Evolutionary conservation across 2,888 invertebrate species (phyloP), one percentile per base, ranked within the genome.

Genomic region (Papilio elwesi): DNA sequence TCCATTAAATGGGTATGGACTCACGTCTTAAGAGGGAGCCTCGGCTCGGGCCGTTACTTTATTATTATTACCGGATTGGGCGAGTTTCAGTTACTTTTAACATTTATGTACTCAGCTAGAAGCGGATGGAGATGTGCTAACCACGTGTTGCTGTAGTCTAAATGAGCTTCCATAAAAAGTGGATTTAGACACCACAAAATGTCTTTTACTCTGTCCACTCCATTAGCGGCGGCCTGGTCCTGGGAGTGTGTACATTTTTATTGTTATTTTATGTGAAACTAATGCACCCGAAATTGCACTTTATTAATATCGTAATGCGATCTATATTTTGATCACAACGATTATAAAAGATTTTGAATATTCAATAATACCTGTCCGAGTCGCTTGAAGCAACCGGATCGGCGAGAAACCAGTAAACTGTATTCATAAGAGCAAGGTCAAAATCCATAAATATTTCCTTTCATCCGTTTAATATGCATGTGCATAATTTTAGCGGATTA

Each of bases 371-470:
- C 52, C 65, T 26, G 65, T 49, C 15, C 9, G 59, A 51, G 53
- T 13, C 51, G 66, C 62, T 70, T 65, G 36, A 66, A 66, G 53
- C 66, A 51, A 70, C 73, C 67, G 73, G 70, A 70, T 67, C 67
- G 49, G 43, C 43, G 66, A 70, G 73, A 73, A 72, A 73, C 66
- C 65, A 73, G 52, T 73, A 73, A 66, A 73, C 52, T n/a, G 53
- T 67, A 74, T 74, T 70, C 68, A 70, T 70, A 71, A 74, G 66
- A 76, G 75, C 78, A 79, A 78, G 81, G 80, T 81, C 77, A 78
- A 74, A 68, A 73, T 68, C 71, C 76, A 71, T 77, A 76, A 75
- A 74, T 70, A 73, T 64, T 76, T 78, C 77, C 78, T 78, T 76
- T 79, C 77, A 75, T 76, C 63, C 73, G 74, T 71, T 75, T 75